phyloP scores from a whole-genome alignment of 2,888 invertebrate species.

The Eupithecia vulgata region DNA sequence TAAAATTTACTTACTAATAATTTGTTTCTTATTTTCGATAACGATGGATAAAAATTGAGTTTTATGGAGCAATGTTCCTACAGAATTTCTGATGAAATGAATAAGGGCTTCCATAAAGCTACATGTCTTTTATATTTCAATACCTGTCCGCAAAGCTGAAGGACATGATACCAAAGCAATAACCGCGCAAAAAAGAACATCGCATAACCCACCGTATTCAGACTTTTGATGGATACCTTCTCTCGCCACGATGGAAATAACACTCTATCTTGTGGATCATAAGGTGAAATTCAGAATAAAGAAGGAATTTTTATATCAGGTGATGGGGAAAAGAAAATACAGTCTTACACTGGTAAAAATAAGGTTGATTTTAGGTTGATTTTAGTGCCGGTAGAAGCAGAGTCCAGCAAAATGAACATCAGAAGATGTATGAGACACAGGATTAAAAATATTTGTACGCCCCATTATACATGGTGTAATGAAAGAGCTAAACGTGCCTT shows the following conservation, averaged over 20 bases:
- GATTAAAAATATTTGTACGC: conserved; percentile 84
- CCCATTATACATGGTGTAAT: conserved; percentile 82
- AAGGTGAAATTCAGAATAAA: conserved; percentile 14
- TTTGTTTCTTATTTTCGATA: too few relatives aligned
- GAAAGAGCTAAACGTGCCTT: conserved; percentile 78
- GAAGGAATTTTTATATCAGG: conserved; percentile 34
- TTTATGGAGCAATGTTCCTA: not conserved
- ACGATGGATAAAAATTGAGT: not conserved
- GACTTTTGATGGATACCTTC: conserved; percentile 50
- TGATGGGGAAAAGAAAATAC: conserved; percentile 26
- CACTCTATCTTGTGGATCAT: conserved; percentile 27
- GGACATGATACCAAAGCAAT: conserved; percentile 64
- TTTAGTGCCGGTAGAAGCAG: conserved; percentile 62
- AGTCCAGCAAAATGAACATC: conserved; percentile 80
- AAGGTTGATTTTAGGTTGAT: conserved; percentile 50
- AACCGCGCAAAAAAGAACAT: conserved; percentile 70
- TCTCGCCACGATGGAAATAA: conserved; percentile 37
- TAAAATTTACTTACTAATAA: too few relatives aligned
- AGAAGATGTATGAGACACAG: conserved; percentile 81
- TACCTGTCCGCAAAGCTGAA: conserved; percentile 66
- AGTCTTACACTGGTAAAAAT: conserved; percentile 24
- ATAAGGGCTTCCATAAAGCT: not conserved
- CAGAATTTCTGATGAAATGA: not conserved
- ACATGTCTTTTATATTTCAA: conserved; percentile 47
- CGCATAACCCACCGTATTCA: conserved; percentile 63